Base-by-base conservation (phyloP, 2,113 vertebrate species). In the Propithecus coquereli region DNA sequence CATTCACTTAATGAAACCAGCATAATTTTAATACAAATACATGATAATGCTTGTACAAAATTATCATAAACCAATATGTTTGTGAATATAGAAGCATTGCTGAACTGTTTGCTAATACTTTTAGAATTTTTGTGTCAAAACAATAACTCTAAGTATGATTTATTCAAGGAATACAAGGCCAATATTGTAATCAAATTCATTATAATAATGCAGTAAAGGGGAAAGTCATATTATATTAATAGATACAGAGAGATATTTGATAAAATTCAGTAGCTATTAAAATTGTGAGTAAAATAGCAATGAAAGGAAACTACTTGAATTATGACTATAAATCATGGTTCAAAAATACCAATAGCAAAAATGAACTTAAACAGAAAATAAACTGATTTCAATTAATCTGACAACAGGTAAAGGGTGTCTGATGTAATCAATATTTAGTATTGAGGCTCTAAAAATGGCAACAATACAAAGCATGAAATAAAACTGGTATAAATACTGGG, bases 311-410 rank as follows among this genome's bases (percentile, higher is more conserved):
- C 12, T 37, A 37, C 11, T 76, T 89, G 79, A 83, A 80, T 91
- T 77, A 52, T 40, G 11, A 45, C 14, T 52, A 61, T 61, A 76
- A 76, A 79, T 87, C 57, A 79, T 50, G 1, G 2, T 37, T 83
- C 22, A 87, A 65, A 92, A 82, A 25, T 79, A 40, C 54, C 63
- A 71, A 80, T 10, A 93, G 23, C 50, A 93, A 93, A 94, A 77
- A 76, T 82, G 43, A 96, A 74, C 20, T 92, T 81, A 87, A 90
- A 50, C 30, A 86, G 45, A 65, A 86, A 90, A 77, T 73, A 95
- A 83, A 45, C 47, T 63, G 13, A 87, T 94, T 90, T 90, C 34
- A 65, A 20, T 68, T 25, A 59, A 61, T 91, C 10, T 80, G 52
- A 59, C n/a, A 76, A 37, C 32, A 82, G 61, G 59, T 66, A 23